Percentiles rank a stretch among this genome's conserved stretches.
These are phyloP conservation scores for Zaprionus kolodkinae DNA, from an alignment of 1,140 invertebrate species.

Conservation along the genomic window DNA sequence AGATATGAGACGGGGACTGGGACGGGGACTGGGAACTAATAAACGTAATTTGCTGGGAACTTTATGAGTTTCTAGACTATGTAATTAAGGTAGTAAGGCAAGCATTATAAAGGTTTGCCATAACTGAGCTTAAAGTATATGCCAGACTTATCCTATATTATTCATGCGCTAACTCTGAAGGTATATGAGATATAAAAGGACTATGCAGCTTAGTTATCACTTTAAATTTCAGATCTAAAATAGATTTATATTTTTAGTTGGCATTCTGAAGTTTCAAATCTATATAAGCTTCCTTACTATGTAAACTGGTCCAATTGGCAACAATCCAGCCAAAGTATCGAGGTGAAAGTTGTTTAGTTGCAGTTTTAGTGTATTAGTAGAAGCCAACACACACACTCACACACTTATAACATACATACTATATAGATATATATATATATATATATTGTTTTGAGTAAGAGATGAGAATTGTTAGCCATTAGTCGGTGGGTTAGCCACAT, in stretches of 20 bases:
- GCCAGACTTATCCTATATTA: not conserved
- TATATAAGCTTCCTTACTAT: not conserved
- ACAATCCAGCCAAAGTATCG: conserved; percentile 26
- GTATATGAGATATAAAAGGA: too few relatives aligned
- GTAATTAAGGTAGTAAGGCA: not conserved
- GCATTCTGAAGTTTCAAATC: too few relatives aligned
- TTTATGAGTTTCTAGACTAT: not conserved
- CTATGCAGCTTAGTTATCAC: too few relatives aligned
- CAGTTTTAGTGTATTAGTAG: conserved; percentile 49
- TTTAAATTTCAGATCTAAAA: too few relatives aligned
- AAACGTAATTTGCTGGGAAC: not conserved
- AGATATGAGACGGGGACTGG: not conserved
- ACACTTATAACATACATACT: too few relatives aligned
- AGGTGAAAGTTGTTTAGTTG: conserved; percentile 36
- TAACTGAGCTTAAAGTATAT: not conserved
- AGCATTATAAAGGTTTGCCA: not conserved
- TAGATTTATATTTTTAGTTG: too few relatives aligned
- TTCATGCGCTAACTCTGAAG: too few relatives aligned
- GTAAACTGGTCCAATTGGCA: conserved; percentile 25
- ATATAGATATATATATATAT: not conserved
- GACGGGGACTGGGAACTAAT: not conserved
- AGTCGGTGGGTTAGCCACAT: conserved; percentile 44
- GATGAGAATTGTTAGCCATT: conserved; percentile 23
- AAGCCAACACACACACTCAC: conserved; percentile 38
- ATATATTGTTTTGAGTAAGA: conserved; percentile 19